Conservation (phyloP, 2,888 invertebrate genomes). For the Andrena bucephala region DNA sequence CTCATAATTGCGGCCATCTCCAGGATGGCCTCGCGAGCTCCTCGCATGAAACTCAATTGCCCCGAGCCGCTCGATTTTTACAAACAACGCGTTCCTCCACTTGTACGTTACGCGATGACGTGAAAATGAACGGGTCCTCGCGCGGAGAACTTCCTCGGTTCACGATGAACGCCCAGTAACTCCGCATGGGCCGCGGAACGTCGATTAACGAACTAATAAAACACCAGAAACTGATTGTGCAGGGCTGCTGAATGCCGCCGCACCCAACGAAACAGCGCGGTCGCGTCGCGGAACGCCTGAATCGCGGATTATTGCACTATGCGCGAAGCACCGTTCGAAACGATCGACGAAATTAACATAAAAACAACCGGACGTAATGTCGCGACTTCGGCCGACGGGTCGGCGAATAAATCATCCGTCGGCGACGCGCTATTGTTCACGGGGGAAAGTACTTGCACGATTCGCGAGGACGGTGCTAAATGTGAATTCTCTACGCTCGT, state of each 20-base stretch:
- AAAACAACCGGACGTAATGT: slow-evolving; percentile 17
- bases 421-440: slow-evolving; percentile 3
- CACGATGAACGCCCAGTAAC: not conserved
- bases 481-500: slow-evolving; percentile 45
- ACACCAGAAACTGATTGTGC: slow-evolving; percentile 30
- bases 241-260: not conserved
- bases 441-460: slow-evolving; percentile 47
- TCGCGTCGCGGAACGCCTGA: slow-evolving; percentile 2
- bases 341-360: slow-evolving; percentile 16
- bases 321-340: slow-evolving; percentile 30
- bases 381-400: not conserved
- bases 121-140: not conserved
- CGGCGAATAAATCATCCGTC: no score
- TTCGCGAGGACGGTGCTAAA: slow-evolving; percentile 60
- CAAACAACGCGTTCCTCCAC: slow-evolving; percentile 5
- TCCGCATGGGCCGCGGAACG: not conserved
- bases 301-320: slow-evolving; percentile 26
- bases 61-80: not conserved
- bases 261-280: slow-evolving; percentile 15
- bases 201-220: not conserved
- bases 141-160: not conserved
- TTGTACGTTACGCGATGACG: slow-evolving; percentile 17
- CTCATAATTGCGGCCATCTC: slow-evolving; percentile 27
- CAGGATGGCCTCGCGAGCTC: slow-evolving; percentile 9
- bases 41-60: slow-evolving; percentile 19